Evolutionary conservation across 2,797 vertebrate species (phyloP), one percentile per base, ranked within the genome.

Genomic region (Sebastes diaconus): DNA sequence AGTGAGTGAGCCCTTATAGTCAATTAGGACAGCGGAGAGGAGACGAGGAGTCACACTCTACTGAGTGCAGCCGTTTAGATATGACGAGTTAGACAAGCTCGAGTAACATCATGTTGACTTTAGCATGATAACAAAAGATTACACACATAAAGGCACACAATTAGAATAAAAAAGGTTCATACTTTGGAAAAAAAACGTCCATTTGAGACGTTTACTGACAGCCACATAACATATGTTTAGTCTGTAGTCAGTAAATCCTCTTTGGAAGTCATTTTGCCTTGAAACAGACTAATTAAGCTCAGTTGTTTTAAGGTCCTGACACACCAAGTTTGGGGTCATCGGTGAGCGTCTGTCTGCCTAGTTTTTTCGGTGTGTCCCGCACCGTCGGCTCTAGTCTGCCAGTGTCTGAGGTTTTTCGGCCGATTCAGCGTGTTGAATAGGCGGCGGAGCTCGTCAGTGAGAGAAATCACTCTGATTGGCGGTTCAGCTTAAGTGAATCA

Each of bases 1-100:
- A 88, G 86, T 73, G 77, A 79, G n/a, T 75, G 80, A 87, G 89
- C 39, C 80, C 84, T 86, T 80, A 34, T 70, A 86, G 85, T 87
- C 82, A 87, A 86, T 90, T 80, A 91, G 81, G 78, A 86, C 73
- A 85, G 75, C 84, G 79, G 84, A 87, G 79, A 80, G 67, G 64
- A 87, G 84, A 82, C 29, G 24, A 85, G 77, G 52, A 84, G 84
- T 87, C 79, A 70, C 66, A 78, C 69, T 90, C 29, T 27, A 52
- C 64, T 46, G 61, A 25, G 36, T 52, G 54, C 39, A 75, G 70
- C 22, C 3, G 16, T 78, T 84, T 39, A 46, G 60, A 74, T 65
- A 0, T 64, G 65, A 80, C 4, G 24, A 80, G 57, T 57, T 14
- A 25, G 36, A 76, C 61, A 70, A 75, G 63, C 24, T 9, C 4